These are phyloP conservation scores for Ischnura elegans DNA, from an alignment of 2,888 invertebrate species.

Conservation along the genomic window DNA sequence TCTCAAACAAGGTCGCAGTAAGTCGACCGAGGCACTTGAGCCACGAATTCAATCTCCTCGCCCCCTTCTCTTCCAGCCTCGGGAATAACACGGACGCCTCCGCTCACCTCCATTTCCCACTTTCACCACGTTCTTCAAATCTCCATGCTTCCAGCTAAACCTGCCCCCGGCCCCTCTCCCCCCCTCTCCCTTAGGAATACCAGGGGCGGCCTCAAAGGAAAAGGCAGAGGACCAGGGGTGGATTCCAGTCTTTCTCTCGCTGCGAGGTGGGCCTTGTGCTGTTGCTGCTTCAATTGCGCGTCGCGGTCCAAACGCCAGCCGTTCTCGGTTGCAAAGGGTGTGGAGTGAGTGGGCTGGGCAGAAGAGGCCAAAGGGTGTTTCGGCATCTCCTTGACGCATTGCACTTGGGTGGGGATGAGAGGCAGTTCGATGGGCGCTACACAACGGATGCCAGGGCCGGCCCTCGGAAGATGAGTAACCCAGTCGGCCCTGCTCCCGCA, in stretches of 20 bases:
- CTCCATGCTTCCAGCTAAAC: background rate
- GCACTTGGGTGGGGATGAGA: background rate
- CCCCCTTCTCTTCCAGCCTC: background rate
- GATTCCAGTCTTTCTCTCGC: background rate
- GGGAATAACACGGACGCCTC: background rate
- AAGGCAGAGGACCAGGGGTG: background rate
- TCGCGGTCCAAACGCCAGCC: background rate
- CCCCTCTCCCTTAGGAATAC: background rate
- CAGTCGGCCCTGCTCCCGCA: background rate
- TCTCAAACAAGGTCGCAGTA: constrained; percentile 21
- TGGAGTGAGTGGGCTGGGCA: background rate
- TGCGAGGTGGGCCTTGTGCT: background rate
- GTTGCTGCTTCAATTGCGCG: background rate
- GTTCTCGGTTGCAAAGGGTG: background rate
- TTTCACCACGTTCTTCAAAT: constrained; percentile 27
- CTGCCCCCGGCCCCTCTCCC: no score
- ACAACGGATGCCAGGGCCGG: background rate
- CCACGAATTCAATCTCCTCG: background rate
- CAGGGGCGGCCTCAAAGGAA: constrained; percentile 14
- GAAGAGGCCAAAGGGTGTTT: background rate
- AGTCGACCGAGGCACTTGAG: background rate
- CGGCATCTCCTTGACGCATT: background rate
- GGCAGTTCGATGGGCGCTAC: background rate
- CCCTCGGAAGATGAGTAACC: background rate
- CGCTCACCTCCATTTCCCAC: background rate